phyloP scores from a whole-genome alignment of 1,140 invertebrate genomes.

The Eriosoma lanigerum region DNA sequence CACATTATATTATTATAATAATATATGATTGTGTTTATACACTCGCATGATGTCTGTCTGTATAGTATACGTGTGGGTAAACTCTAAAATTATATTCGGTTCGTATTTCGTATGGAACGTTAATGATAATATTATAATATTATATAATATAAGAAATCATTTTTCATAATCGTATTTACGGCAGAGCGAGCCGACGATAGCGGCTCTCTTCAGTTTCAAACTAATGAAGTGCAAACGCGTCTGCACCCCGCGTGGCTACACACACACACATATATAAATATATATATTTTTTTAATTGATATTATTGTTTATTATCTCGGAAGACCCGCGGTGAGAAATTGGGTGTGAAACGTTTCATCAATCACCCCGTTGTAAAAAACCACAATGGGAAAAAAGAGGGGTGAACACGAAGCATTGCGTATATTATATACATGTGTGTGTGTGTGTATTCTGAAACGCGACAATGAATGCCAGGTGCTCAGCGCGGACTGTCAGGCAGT shows the following conservation, averaged over 20 bases:
- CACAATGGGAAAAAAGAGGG: constrained; percentile 51
- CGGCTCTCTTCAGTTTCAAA: constrained; percentile 33
- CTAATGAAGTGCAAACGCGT: constrained; percentile 41
- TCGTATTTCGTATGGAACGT: neutral
- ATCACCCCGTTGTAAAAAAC: constrained; percentile 45
- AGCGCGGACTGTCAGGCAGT: constrained; percentile 18
- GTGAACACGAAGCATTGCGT: neutral
- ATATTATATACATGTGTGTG: neutral
- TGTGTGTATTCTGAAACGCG: neutral
- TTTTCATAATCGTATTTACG: constrained; percentile 31
- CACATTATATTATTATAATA: constrained; percentile 2
- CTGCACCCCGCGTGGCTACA: constrained; percentile 26
- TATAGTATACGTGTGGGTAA: neutral
- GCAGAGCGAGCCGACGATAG: neutral
- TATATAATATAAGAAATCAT: constrained; percentile 25
- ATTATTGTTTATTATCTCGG: constrained; percentile 50
- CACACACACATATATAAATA: neutral
- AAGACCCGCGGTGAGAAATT: constrained; percentile 42
- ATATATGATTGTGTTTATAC: neutral
- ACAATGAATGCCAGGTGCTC: constrained; percentile 50
- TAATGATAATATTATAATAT: neutral
- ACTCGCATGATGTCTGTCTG: neutral
- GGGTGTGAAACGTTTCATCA: constrained; percentile 51
- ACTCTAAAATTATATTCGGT: constrained; percentile 39
- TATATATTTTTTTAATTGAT: constrained; percentile 48